A percentile compares a stretch with the other conserved stretches of the same genome.
Conservation (phyloP, 1,140 invertebrate species). For the Drosophila sechellia region DNA sequence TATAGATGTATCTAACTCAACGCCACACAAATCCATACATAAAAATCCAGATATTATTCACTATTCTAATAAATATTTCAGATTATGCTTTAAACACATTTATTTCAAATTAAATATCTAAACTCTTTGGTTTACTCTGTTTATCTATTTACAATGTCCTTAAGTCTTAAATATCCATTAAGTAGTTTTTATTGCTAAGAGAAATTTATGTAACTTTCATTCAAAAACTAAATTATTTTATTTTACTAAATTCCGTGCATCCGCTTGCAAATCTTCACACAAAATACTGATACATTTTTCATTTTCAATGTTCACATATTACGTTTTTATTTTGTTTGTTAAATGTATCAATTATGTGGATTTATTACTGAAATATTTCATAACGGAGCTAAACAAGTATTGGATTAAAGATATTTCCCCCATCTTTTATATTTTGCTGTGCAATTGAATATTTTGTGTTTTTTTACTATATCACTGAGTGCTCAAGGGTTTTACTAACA, state of each 20-base stretch:
- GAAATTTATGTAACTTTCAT: constrained; percentile 11
- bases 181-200: constrained; percentile 29
- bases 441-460: constrained; percentile 16
- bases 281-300: constrained; percentile 14
- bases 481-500: constrained; percentile 15
- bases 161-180: constrained; percentile 29
- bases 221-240: constrained; percentile 24
- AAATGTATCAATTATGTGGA: constrained; percentile 63
- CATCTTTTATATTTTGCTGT: constrained; percentile 7
- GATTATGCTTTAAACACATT: constrained; percentile 26
- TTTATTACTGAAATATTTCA: constrained; percentile 45
- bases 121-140: constrained; percentile 34
- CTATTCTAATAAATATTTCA: background rate
- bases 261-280: constrained; percentile 18
- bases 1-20: background rate
- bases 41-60: background rate
- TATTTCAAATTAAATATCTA: constrained; percentile 22
- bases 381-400: constrained; percentile 31
- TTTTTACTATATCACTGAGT: constrained; percentile 26
- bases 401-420: constrained; percentile 33
- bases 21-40: constrained; percentile 6
- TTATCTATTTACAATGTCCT: constrained; percentile 36
- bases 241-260: constrained; percentile 35
- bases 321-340: constrained; percentile 20
- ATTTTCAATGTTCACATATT: background rate